These are phyloP conservation scores for Channa striata DNA, from an alignment of 2,797 vertebrate species.

Conservation along the genomic window DNA sequence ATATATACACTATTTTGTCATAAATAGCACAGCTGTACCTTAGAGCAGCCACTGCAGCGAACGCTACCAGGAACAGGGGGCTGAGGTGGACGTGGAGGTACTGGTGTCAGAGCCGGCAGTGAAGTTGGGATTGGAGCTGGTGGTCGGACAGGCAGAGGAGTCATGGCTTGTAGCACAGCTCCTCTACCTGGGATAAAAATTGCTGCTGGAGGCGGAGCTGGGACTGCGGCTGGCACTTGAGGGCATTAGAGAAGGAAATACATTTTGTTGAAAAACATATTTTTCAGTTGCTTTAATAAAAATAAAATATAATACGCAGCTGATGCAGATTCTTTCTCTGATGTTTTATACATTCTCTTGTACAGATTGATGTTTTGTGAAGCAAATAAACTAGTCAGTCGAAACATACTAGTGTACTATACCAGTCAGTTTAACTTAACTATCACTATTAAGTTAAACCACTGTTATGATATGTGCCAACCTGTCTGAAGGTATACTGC, in stretches of 20 bases:
- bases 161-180: conserved; percentile 71
- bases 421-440: no score
- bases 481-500: not conserved
- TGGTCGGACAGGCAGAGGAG: conserved; percentile 62
- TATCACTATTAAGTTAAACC: no score
- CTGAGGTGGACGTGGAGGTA: conserved; percentile 58
- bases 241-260: not conserved
- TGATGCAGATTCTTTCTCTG: not conserved
- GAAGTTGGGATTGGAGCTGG: conserved; percentile 47
- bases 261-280: no score
- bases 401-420: not conserved
- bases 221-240: conserved; percentile 48
- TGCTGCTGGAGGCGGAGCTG: conserved; percentile 49
- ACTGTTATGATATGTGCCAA: not conserved
- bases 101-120: conserved; percentile 39
- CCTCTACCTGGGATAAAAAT: conserved; percentile 75
- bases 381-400: not conserved
- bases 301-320: no score
- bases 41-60: conserved; percentile 93
- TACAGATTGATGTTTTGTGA: not conserved
- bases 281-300: no score
- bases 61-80: conserved; percentile 73
- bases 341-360: not conserved
- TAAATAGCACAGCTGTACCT: conserved; percentile 78
- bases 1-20: not conserved